Conservation (phyloP, 1,140 invertebrate species). For the Odontomachus brunneus region DNA sequence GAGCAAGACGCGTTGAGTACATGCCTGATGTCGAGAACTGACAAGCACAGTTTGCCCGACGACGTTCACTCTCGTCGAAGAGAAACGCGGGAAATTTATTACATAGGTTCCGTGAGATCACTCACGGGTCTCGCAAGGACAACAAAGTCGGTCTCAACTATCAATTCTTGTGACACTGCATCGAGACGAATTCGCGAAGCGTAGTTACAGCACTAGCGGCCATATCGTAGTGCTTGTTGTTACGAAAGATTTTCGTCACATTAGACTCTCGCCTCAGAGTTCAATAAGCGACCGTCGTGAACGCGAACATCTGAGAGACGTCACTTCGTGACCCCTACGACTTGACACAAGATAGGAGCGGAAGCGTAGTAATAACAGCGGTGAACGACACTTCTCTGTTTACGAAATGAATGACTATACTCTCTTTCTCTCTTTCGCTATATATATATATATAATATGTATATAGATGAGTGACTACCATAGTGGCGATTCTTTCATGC, state of each 20-base stretch:
- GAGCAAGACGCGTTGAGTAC: neutral
- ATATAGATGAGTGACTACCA: too few relatives aligned
- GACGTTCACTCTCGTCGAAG: neutral
- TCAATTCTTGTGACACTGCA: too few relatives aligned
- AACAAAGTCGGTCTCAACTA: too few relatives aligned
- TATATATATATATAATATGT: too few relatives aligned
- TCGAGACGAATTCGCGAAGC: neutral
- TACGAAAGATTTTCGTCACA: neutral
- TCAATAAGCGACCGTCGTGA: neutral
- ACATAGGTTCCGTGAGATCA: neutral
- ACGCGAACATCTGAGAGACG: neutral
- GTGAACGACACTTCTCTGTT: neutral
- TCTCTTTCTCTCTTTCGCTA: too few relatives aligned
- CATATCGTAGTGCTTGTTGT: neutral
- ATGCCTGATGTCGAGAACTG: conserved; percentile 11
- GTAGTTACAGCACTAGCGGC: neutral
- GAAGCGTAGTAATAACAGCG: neutral
- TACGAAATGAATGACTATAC: neutral
- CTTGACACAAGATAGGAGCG: neutral
- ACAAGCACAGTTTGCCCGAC: too few relatives aligned
- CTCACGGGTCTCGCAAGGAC: too few relatives aligned
- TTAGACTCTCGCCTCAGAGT: neutral
- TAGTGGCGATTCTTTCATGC: too few relatives aligned
- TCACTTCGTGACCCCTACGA: neutral
- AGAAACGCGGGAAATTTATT: too few relatives aligned